Percentiles rank a stretch among this genome's conserved stretches.
These are phyloP conservation scores for Nannoperca australis DNA, from an alignment of 2,797 vertebrate genomes.

Conservation along the genomic window DNA sequence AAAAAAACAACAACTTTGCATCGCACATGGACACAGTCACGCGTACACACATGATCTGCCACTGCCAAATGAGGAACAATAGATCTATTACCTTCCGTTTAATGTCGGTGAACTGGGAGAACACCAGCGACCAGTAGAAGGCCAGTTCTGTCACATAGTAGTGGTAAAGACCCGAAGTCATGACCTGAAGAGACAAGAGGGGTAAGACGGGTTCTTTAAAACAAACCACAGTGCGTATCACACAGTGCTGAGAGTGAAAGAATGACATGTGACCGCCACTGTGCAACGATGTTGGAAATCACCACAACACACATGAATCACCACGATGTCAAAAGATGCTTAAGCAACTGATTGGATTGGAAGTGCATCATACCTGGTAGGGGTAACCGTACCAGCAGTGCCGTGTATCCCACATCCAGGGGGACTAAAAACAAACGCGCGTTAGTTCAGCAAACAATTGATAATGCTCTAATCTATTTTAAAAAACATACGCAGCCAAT, in stretches of 20 bases:
- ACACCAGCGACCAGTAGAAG: constrained; percentile 98
- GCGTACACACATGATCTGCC: neutral
- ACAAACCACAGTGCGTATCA: neutral
- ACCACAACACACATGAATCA: constrained; percentile 9
- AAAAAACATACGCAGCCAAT: neutral
- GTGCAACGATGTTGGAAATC: neutral
- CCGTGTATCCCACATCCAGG: constrained; percentile 97
- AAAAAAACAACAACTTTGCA: constrained; percentile 4
- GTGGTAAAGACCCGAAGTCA: constrained; percentile 91
- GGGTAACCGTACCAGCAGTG: constrained; percentile 97
- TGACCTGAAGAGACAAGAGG: constrained; percentile 82
- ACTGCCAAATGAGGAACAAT: constrained; percentile 58
- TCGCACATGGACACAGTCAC: neutral
- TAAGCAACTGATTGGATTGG: neutral
- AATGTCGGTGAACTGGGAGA: constrained; percentile 98
- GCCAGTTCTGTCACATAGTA: constrained; percentile 94
- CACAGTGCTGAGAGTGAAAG: neutral
- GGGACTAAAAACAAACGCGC: constrained; percentile 79
- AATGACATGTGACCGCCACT: constrained; percentile 8
- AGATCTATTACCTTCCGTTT: constrained; percentile 92
- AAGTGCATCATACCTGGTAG: constrained; percentile 88
- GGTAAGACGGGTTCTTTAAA: neutral
- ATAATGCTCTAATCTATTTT: neutral
- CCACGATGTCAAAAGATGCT: neutral
- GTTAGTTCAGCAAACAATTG: constrained; percentile 3